Conservation (phyloP, 37 sponge, comb jelly and placozoan species). For the Eunapius fragilis region DNA sequence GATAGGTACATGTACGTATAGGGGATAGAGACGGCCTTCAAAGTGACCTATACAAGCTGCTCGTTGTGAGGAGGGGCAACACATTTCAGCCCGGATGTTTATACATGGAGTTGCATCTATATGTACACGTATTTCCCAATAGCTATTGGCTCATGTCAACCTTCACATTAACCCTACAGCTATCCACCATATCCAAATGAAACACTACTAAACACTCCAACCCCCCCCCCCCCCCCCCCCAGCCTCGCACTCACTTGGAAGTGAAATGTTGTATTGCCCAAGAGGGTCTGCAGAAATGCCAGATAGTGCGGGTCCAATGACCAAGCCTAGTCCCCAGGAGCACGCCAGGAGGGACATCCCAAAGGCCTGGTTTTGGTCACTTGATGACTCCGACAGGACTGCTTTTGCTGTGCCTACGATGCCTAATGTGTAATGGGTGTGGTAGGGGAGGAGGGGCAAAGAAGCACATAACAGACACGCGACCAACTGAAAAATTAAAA, state of each 20-base stretch:
- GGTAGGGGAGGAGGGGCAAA: too few species aligned
- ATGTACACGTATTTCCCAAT: too few species aligned
- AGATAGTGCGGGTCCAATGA: slow-evolving; percentile 71
- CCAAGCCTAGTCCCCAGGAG: slow-evolving; percentile 59
- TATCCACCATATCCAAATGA: background rate
- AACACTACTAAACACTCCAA: background rate
- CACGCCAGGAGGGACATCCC: slow-evolving; percentile 48
- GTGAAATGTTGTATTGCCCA: slow-evolving; percentile 69
- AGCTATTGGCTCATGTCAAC: too few species aligned
- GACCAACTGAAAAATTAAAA: too few species aligned
- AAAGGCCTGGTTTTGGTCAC: slow-evolving; percentile 69
- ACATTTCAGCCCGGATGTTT: too few species aligned
- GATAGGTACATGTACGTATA: too few species aligned
- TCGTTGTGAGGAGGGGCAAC: too few species aligned
- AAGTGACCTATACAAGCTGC: too few species aligned
- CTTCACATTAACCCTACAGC: background rate
- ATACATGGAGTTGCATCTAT: too few species aligned
- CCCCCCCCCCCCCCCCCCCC: background rate
- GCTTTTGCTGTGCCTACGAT: slow-evolving; percentile 74
- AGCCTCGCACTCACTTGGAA: slow-evolving; percentile 28
- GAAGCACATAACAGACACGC: too few species aligned
- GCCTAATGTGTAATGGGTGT: slow-evolving; percentile 12
- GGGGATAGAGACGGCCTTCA: too few species aligned
- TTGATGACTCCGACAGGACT: slow-evolving; percentile 67
- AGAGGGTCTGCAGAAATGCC: slow-evolving; percentile 73